Evolutionary conservation across 1,140 invertebrate species (phyloP), one percentile per base, ranked within the genome.

Genomic region (Triops cancriformis): DNA sequence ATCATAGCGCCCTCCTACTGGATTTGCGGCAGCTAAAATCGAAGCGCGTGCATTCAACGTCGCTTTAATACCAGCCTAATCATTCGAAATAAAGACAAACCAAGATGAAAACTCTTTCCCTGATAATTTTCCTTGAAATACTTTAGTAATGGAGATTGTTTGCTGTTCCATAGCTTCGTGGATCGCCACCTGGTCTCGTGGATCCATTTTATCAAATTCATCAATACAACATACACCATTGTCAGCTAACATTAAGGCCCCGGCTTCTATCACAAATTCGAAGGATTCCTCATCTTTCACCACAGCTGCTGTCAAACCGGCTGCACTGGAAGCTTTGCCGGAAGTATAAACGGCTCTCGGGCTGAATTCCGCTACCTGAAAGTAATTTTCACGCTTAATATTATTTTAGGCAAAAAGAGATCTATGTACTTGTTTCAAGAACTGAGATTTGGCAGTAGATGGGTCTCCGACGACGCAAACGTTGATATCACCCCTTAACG

Each of bases 141-240:
- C 90, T 86, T 99, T 99, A 0, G 98, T 97, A 76, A 99, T 91
- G 1, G 97, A 98, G 83, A 99, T 99, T 0, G 98, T 99, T 86
- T 99, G 98, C 83, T 99, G 98, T 89, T 99, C 98, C 98, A 99
- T 99, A 73, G 98, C 98, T 88, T 99, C 98, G 85, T 99, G 98
- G 83, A 98, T 99, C 31, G 98, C 98, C 7, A 99, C 97, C 85
- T 99, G 97, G 89, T 99, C 98, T 78, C 91, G 90, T 1, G 89
- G 88, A 84, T 99, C 98, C 98, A 99, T 99, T 88, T 99, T 99
- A 83, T 99, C 98, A 86, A 99, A 99, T 87, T 99, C 98, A 84
- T 99, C 98, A 81, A 99, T 99, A 84, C 98, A 99, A 84, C 98
- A 99, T 37, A 99, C 94, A 18, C 98, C 98, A 85, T 98, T 98